Conservation (phyloP, 2,888 invertebrate genomes). For the Mactromeris polynyma region DNA sequence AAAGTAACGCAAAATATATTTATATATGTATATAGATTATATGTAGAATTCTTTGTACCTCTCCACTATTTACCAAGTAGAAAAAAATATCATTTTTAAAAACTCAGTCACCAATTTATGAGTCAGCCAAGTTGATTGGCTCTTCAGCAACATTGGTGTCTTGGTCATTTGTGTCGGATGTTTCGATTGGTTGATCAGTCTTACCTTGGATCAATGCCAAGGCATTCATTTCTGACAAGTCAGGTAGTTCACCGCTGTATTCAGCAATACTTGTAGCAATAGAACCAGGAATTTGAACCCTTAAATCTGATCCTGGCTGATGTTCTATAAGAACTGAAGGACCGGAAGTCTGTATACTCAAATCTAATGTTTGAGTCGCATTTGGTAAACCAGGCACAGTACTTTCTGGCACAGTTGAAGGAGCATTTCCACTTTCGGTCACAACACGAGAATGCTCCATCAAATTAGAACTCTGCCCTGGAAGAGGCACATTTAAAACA, state of each 20-base stretch:
- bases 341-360: conserved; percentile 60
- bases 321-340: conserved; percentile 58
- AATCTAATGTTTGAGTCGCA: conserved; percentile 58
- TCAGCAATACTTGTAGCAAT: conserved; percentile 64
- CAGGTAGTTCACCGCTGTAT: conserved; percentile 68
- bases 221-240: conserved; percentile 69
- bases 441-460: conserved; percentile 48
- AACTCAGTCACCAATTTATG: conserved; percentile 34
- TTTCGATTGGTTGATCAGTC: conserved; percentile 53
- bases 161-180: conserved; percentile 52
- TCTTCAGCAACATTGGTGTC: conserved; percentile 54
- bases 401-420: conserved; percentile 33
- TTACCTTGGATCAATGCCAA: conserved; percentile 68
- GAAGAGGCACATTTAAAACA: conserved; percentile 58
- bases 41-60: conserved; percentile 10
- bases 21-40: conserved; percentile 24
- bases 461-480: conserved; percentile 56
- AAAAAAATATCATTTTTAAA: conserved; percentile 18
- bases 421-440: conserved; percentile 27
- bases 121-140: conserved; percentile 69
- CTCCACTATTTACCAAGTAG: neutral
- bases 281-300: conserved; percentile 64
- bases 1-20: conserved; percentile 45
- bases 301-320: conserved; percentile 58
- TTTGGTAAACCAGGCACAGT: conserved; percentile 31